Conservation (phyloP, 2,797 vertebrate genomes). For the Dromococcyx pavoninus region DNA sequence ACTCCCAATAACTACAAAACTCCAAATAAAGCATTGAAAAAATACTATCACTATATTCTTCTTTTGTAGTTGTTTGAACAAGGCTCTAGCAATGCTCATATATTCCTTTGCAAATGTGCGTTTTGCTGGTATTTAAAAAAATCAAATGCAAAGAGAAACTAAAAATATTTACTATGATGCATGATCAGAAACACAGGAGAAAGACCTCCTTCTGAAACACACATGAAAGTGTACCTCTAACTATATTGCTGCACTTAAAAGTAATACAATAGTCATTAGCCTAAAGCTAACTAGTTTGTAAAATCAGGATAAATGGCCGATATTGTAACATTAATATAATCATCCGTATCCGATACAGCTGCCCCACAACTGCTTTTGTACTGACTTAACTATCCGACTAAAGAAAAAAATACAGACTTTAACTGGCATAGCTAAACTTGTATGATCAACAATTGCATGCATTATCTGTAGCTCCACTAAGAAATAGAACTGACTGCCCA, state of each 20-base stretch:
- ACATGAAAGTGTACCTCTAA: neutral
- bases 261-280: neutral
- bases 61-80: neutral
- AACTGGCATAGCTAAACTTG: neutral
- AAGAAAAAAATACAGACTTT: neutral
- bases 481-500: neutral
- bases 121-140: neutral
- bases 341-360: neutral
- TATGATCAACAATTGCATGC: neutral
- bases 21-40: neutral
- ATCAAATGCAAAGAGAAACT: neutral
- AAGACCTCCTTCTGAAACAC: conserved; percentile 10
- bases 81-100: neutral
- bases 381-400: neutral
- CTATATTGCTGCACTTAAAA: neutral
- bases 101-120: neutral
- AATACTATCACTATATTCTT: neutral
- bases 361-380: neutral
- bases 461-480: neutral
- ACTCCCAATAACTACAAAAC: neutral
- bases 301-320: neutral
- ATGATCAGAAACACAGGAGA: neutral
- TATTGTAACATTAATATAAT: neutral
- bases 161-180: neutral
- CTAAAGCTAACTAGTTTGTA: neutral